Percentiles rank a stretch among this genome's conserved stretches.
These are phyloP conservation scores for Acleris sparsana DNA, from an alignment of 2,888 invertebrate genomes.

Conservation along the genomic window DNA sequence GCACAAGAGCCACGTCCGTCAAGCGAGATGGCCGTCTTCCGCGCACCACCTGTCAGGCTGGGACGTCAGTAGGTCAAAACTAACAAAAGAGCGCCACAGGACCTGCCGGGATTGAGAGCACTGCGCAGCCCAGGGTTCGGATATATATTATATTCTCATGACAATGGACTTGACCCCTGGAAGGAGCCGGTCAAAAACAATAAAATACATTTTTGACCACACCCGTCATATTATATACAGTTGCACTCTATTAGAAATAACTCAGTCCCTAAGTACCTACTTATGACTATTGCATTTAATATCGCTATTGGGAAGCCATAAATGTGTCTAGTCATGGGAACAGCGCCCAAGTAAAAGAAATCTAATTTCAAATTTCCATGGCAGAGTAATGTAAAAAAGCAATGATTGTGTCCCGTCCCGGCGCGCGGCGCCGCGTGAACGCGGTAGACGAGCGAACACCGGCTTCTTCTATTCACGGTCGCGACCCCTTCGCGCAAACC, in stretches of 20 bases:
- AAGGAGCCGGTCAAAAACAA: constrained; percentile 46
- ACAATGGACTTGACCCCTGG: constrained; percentile 68
- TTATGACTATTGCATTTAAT: no score
- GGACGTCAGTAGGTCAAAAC: constrained; percentile 66
- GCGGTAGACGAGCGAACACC: constrained; percentile 51
- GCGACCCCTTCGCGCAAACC: constrained; percentile 57
- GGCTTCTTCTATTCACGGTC: constrained; percentile 50
- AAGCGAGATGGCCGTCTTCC: constrained; percentile 52
- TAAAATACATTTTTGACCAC: constrained; percentile 58
- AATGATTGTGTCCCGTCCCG: constrained; percentile 46
- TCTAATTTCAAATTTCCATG: constrained; percentile 48
- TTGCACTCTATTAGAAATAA: constrained; percentile 49
- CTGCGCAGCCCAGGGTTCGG: constrained; percentile 57
- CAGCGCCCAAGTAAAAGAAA: background rate
- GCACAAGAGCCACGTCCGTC: constrained; percentile 40
- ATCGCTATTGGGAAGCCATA: background rate
- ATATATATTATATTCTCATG: constrained; percentile 57
- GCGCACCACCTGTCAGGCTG: constrained; percentile 77
- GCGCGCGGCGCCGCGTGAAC: constrained; percentile 51
- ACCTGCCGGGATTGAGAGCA: constrained; percentile 55
- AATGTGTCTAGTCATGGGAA: background rate
- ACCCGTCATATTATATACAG: constrained; percentile 48
- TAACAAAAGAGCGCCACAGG: constrained; percentile 55
- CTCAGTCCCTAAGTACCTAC: no score
- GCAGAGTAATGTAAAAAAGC: constrained; percentile 34